These are phyloP conservation scores for Odontomyia ornata DNA, from an alignment of 2,888 invertebrate genomes.

Conservation along the genomic window DNA sequence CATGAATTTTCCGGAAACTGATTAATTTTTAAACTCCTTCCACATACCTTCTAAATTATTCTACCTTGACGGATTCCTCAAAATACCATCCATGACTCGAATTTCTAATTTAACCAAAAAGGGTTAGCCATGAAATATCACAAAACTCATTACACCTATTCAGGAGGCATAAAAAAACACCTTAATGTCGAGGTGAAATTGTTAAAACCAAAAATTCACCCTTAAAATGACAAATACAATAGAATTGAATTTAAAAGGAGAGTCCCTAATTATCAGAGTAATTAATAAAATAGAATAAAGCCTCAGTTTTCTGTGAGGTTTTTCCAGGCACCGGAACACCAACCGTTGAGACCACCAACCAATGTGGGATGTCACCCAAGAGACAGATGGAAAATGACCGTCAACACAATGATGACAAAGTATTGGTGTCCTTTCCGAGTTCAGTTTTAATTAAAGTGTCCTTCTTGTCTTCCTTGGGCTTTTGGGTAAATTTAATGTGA, in stretches of 20 bases:
- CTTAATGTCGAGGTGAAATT: not conserved
- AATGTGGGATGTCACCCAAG: not conserved
- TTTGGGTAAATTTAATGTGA: no score
- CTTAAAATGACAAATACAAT: constrained; percentile 13
- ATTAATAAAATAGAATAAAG: constrained; percentile 40
- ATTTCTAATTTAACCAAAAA: not conserved
- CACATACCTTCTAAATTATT: no score
- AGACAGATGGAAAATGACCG: constrained; percentile 15
- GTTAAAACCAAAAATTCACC: constrained; percentile 7
- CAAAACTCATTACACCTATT: not conserved
- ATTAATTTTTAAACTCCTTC: no score
- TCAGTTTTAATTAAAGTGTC: constrained; percentile 8
- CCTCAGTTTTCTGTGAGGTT: not conserved
- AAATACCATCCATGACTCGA: no score
- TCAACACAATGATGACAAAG: not conserved
- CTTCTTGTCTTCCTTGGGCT: not conserved
- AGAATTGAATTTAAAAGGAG: constrained; percentile 10
- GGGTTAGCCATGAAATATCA: not conserved
- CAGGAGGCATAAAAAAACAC: not conserved
- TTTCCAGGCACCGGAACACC: not conserved
- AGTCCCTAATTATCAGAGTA: constrained; percentile 36
- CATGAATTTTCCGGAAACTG: no score
- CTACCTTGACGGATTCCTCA: no score
- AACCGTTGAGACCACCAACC: constrained; percentile 10
- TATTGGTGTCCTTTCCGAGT: not conserved